Base-by-base conservation (phyloP, 2,888 invertebrate species). In the Leptinotarsa rubiginosa region DNA sequence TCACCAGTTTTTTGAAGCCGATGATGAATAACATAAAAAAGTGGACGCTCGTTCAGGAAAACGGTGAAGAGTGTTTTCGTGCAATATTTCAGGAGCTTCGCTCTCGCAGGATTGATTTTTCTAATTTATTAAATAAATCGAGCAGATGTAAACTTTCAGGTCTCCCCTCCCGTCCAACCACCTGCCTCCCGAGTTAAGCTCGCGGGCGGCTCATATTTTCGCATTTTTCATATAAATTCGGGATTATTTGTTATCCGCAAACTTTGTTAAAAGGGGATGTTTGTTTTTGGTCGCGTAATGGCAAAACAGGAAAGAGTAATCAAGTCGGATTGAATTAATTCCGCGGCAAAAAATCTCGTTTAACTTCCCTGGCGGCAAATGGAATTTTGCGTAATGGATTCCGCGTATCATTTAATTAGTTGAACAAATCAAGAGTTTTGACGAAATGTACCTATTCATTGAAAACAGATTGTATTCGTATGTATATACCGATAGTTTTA, bases 61-160 rank as follows among this genome's bases (percentile, higher is more conserved):
- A 56, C 56, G 56, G 47, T 56, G 41, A 22, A 69, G 41, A 69
- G 4, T 47, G 41, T 67, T 59, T 59, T 68, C 68, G 41, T 31
- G 47, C 41, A 5, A 69, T 69, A 56, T 69, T 56, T 69, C 54
- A 69, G 31, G 10, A 56, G 54, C 56, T 56, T 47, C 56, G 20
- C 20, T 54, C 54, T 54, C 62, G 2, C 62, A 41, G 20, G 47
- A 56, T 69, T 56, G 69, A 69, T 69, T 18, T 52, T 47, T 12
- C 56, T 59, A 56, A 69, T 69, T 56, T 56, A 47, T 59, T 54
- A n/a, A 13, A 56, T 56, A 25, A 69, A 69, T 69, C 47, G 56
- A 54, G 47, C 56, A 41, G 56, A 56, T 69, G 25, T 68, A 56
- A 47, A 69, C 69, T 56, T 47, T 56, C 69, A 47, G 41, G n/a